Evolutionary conservation across 2,888 invertebrate species (phyloP), one percentile per base, ranked within the genome.

Genomic region (Hermodice carunculata): DNA sequence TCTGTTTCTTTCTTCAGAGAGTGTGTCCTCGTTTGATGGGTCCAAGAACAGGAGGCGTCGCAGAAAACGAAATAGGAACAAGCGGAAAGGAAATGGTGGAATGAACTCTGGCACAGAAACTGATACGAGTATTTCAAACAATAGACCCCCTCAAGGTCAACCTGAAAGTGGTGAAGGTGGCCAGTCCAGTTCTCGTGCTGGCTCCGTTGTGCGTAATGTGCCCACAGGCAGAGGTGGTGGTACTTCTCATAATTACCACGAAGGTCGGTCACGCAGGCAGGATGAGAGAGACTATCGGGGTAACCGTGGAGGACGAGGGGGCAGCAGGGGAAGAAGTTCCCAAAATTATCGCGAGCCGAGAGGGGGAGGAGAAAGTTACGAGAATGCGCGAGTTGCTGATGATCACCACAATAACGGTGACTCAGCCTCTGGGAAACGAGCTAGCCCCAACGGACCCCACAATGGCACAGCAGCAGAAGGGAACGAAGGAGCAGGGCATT

Each of bases 1-100:
- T 42, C 37, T 24, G 6, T 40, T 49, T 37, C 22, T 32, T 46
- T n/a, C 62, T 66, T 4, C 64, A 67, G 67, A 67, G 44, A 67
- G 67, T 43, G 64, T 65, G 17, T 67, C 67, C 0, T 67, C 67
- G 1, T 37, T 67, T 31, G 67, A 67, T 24, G 67, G 67, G 26
- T 32, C 34, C 17, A 59, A 60, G 19, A 63, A 57, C 5, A 32
- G 64, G 6, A n/a, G 57, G 11, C 31, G 54, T 22, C 24, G 64
- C 29, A 40, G 67, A 6, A 24, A 61, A 29, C 40, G 64, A 22
- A 62, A 54, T 32, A 24, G 61, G n/a, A 62, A 52, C 19, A 61
- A 56, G 29, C 34, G 40, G 22, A 48, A 37, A 3, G 49, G 52
- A 19, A 57, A 42, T 28, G 61, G 54, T 11, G 62, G 62, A 14